Conservation (phyloP, 2,113 vertebrate species). For the Mus pahari region DNA sequence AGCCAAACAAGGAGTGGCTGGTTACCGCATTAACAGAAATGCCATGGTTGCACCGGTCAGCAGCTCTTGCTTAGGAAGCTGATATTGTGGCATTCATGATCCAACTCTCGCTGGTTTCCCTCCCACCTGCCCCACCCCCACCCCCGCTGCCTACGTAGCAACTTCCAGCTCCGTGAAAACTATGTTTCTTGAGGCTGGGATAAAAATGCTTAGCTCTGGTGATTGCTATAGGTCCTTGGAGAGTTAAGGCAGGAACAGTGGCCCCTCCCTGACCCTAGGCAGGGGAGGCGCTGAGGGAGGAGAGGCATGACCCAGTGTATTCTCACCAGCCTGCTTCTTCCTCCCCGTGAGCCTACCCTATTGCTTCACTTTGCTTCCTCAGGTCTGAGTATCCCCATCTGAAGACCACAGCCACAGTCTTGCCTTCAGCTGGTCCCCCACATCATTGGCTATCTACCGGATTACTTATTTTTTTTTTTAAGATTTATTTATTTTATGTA, state of each 20-base stretch:
- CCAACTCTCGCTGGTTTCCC: neutral
- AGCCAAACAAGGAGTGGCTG: neutral
- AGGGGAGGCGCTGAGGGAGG: neutral
- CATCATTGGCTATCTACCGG: neutral
- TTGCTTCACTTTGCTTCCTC: neutral
- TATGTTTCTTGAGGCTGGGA: too few species aligned
- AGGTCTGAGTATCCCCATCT: constrained; percentile 5
- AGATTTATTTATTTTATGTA: too few species aligned
- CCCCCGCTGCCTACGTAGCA: neutral
- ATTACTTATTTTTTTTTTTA: neutral
- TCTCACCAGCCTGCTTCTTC: neutral
- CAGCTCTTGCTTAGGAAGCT: neutral
- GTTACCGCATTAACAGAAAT: neutral
- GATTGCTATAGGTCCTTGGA: neutral
- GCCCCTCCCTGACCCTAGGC: neutral
- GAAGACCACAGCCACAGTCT: neutral
- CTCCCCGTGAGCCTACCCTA: rapidly evolving
- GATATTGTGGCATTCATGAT: neutral
- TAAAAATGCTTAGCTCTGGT: neutral
- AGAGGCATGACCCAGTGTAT: too few species aligned
- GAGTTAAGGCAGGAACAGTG: too few species aligned
- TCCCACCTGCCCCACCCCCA: neutral
- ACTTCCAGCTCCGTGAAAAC: neutral
- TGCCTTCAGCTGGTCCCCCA: too few species aligned
- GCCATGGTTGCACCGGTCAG: too few species aligned